Percentiles rank a stretch among this genome's conserved stretches.
phyloP scores from a whole-genome alignment of 2,113 vertebrate genomes.

The Eulemur rufifrons region DNA sequence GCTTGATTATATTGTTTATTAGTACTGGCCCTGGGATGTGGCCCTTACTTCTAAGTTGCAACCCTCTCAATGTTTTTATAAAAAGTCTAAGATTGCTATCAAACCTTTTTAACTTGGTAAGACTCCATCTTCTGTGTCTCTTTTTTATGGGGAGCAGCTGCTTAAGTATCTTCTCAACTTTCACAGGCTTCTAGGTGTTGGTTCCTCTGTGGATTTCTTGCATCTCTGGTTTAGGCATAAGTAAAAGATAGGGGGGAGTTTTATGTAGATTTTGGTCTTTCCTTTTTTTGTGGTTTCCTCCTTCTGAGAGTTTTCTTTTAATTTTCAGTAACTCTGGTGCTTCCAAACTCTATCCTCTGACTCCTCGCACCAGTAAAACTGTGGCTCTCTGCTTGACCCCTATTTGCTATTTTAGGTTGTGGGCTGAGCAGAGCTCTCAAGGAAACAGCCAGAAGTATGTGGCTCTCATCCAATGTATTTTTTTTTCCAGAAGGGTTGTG shows the following conservation, averaged over 20 bases:
- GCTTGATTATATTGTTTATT: neutral
- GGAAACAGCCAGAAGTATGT: neutral
- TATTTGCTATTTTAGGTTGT: neutral
- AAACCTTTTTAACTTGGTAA: neutral
- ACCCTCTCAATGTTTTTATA: neutral
- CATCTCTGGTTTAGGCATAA: neutral
- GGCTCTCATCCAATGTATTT: neutral
- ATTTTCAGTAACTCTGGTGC: neutral
- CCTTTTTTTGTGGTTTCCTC: neutral
- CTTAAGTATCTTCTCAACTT: neutral
- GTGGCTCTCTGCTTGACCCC: neutral
- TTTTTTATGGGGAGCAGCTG: neutral
- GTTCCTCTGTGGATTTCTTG: neutral
- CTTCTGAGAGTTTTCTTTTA: neutral
- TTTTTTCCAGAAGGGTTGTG: neutral
- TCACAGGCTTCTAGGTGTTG: neutral
- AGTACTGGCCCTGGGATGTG: rapidly evolving
- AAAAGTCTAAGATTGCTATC: neutral
- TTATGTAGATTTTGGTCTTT: neutral
- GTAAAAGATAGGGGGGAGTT: neutral
- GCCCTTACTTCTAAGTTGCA: neutral
- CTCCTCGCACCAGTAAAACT: neutral
- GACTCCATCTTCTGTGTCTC: neutral
- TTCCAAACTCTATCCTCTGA: neutral
- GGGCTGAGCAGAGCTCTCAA: neutral